Conservation (phyloP, 2,888 invertebrate species). For the Agrochola lychnidis region DNA sequence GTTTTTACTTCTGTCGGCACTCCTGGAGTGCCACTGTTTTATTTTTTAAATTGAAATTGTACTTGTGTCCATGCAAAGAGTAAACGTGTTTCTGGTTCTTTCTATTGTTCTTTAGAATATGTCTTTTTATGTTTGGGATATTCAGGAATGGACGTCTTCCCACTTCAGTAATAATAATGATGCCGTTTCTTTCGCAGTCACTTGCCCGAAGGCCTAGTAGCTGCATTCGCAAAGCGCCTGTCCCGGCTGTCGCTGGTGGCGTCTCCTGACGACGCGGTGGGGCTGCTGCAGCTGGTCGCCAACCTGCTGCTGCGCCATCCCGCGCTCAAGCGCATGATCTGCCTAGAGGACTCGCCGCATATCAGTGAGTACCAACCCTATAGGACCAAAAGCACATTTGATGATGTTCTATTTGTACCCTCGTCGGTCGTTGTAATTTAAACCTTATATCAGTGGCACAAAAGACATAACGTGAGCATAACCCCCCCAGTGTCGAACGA, state of each 20-base stretch:
- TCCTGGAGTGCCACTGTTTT: too few species aligned
- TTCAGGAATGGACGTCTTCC: background rate
- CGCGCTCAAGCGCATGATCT: constrained; percentile 92
- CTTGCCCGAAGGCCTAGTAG: constrained; percentile 97
- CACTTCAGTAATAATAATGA: background rate
- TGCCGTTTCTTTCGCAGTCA: constrained; percentile 90
- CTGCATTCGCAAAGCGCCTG: constrained; percentile 97
- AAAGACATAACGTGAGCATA: background rate
- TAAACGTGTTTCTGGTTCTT: background rate
- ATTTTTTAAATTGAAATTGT: background rate
- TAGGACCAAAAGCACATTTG: background rate
- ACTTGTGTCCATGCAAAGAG: background rate
- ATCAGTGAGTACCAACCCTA: constrained; percentile 78
- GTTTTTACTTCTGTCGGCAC: too few species aligned
- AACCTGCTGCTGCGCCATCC: constrained; percentile 97
- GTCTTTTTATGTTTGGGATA: too few species aligned
- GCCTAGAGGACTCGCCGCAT: constrained; percentile 81
- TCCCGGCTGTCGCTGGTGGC: constrained; percentile 96
- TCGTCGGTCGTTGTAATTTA: background rate
- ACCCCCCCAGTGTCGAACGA: constrained; percentile 91
- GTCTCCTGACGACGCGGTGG: constrained; percentile 94
- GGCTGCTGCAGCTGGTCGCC: constrained; percentile 95
- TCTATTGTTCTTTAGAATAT: background rate
- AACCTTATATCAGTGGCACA: background rate
- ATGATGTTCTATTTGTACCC: background rate